Evolutionary conservation across 2,888 invertebrate genomes (phyloP).

Genomic region (Diaperis boleti): DNA sequence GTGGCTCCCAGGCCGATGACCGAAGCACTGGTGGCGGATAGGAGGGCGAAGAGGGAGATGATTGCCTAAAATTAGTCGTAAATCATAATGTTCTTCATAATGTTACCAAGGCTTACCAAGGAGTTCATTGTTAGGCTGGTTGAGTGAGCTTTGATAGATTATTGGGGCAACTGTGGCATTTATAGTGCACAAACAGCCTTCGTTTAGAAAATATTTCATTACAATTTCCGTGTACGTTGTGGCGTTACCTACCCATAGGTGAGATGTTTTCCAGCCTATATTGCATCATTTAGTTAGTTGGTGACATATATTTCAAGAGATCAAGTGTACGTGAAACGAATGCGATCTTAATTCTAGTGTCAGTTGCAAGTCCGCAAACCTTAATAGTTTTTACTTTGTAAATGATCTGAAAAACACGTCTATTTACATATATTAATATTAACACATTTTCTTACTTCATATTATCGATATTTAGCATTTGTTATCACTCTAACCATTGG

Average conservation of each 20-base stretch:
- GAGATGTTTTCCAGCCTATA: slow-evolving; percentile 21
- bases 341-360: background rate
- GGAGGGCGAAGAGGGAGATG: slow-evolving; percentile 31
- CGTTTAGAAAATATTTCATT: slow-evolving; percentile 27
- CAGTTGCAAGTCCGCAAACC: no score
- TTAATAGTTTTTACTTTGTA: no score
- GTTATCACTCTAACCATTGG: no score
- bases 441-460: no score
- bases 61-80: slow-evolving; percentile 28
- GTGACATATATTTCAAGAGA: slow-evolving; percentile 6
- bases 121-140: slow-evolving; percentile 48
- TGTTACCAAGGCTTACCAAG: slow-evolving; percentile 43
- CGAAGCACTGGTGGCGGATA: slow-evolving; percentile 42
- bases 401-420: no score
- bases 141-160: slow-evolving; percentile 22
- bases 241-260: slow-evolving; percentile 28
- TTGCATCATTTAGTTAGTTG: slow-evolving; percentile 33
- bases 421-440: no score
- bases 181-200: slow-evolving; percentile 31
- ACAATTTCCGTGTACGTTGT: slow-evolving; percentile 29
- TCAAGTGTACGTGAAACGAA: background rate
- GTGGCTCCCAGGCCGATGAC: slow-evolving; percentile 36
- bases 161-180: slow-evolving; percentile 10
- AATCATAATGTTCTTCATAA: background rate
- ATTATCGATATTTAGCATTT: no score